These are phyloP conservation scores for Ips nitidus DNA, from an alignment of 1,140 invertebrate genomes.

Conservation along the genomic window DNA sequence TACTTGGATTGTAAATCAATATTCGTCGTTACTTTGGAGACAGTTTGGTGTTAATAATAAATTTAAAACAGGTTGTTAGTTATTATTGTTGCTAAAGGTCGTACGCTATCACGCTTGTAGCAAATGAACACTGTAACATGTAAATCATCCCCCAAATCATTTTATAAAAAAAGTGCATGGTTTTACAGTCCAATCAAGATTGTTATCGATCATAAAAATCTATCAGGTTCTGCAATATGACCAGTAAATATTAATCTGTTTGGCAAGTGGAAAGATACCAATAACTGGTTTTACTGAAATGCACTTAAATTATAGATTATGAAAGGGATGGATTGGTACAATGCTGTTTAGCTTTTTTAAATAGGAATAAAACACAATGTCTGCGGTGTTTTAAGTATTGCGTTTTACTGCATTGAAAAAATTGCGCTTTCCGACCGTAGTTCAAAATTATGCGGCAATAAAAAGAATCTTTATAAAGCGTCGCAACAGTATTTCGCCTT, in stretches of 20 bases:
- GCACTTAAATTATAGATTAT: neutral
- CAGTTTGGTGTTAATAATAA: slow-evolving; percentile 14
- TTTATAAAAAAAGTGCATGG: neutral
- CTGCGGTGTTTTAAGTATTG: no score
- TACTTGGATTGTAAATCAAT: no score
- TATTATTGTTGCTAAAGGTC: slow-evolving; percentile 12
- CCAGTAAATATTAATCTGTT: no score
- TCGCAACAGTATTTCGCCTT: neutral
- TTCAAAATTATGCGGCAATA: no score
- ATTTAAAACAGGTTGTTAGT: neutral
- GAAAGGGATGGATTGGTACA: slow-evolving; percentile 2
- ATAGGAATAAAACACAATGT: no score
- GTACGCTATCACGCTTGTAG: slow-evolving; percentile 2
- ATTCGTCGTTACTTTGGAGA: neutral
- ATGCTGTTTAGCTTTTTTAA: neutral
- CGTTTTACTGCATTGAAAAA: no score
- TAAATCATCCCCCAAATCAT: neutral
- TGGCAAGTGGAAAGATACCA: neutral
- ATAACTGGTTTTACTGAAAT: neutral
- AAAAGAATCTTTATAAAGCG: neutral
- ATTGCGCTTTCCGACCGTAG: no score
- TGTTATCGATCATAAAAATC: no score
- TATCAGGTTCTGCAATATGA: no score
- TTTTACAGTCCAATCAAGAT: neutral
- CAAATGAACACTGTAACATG: slow-evolving; percentile 8